Conservation (phyloP, 2,113 vertebrate species). For the Sphaerodactylus townsendi region DNA sequence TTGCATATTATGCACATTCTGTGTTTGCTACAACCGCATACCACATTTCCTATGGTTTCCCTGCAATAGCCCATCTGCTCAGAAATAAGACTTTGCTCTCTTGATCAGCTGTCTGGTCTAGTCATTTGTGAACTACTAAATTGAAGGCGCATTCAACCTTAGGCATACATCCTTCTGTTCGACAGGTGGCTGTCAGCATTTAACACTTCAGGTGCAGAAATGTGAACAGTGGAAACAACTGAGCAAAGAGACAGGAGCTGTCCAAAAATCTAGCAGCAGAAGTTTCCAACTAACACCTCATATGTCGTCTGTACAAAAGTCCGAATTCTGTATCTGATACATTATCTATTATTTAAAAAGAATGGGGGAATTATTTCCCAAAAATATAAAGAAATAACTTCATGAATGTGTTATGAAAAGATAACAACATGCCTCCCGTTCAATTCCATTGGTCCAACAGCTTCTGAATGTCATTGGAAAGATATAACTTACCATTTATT, state of each 20-base stretch:
- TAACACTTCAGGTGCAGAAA: not conserved
- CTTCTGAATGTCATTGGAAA: not conserved
- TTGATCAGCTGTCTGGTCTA: conserved; percentile 8
- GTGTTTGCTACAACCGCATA: not conserved
- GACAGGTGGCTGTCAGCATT: not conserved
- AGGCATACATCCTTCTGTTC: not conserved
- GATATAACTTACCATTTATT: not conserved
- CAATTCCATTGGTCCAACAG: too few relatives aligned
- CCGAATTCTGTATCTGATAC: not conserved
- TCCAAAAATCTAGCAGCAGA: not conserved
- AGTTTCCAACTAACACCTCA: not conserved
- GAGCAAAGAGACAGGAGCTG: not conserved
- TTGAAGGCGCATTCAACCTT: not conserved
- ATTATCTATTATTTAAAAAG: not conserved
- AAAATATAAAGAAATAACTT: not conserved
- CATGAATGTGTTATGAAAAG: not conserved
- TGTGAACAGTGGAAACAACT: not conserved
- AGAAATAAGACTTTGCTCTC: not conserved
- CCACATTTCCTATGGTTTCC: not conserved
- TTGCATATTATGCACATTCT: not conserved
- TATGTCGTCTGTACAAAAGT: not conserved
- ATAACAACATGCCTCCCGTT: not conserved
- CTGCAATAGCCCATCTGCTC: conserved; percentile 1
- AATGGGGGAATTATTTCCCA: too few relatives aligned
- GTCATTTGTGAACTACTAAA: not conserved